Evolutionary conservation across 2,888 invertebrate genomes (phyloP).

Genomic region (Dastarcus helophoroides): DNA sequence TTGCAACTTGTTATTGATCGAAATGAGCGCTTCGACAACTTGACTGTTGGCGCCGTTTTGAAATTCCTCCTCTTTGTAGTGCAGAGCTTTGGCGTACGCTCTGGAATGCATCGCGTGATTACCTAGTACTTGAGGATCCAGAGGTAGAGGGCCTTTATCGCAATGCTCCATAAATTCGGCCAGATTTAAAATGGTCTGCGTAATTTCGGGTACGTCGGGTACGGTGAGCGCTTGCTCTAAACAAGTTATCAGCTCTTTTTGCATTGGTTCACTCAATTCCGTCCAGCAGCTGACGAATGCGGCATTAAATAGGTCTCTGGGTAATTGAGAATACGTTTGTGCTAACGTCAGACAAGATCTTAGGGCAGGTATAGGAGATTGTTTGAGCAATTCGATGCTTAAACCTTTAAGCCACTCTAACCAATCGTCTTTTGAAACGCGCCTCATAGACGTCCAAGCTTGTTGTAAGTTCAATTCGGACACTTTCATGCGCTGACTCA

Average conservation of each 20-base stretch:
- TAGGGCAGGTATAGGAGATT: slow-evolving; percentile 90
- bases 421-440: slow-evolving; percentile 98
- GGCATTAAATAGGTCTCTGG: slow-evolving; percentile 94
- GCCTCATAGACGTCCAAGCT: slow-evolving; percentile 83
- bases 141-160: slow-evolving; percentile 87
- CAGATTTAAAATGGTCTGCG: slow-evolving; percentile 90
- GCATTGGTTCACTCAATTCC: slow-evolving; percentile 70
- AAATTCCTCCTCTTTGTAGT: slow-evolving; percentile 92
- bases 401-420: slow-evolving; percentile 89
- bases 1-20: slow-evolving; percentile 95
- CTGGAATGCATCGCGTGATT: slow-evolving; percentile 87
- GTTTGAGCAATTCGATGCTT: slow-evolving; percentile 86
- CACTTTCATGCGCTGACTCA: slow-evolving; percentile 68
- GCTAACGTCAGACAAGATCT: slow-evolving; percentile 84
- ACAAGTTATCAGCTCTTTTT: slow-evolving; percentile 64
- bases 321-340: slow-evolving; percentile 89
- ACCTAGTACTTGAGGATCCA: slow-evolving; percentile 78
- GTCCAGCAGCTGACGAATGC: slow-evolving; percentile 99
- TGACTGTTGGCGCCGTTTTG: slow-evolving; percentile 69
- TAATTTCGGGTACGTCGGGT: slow-evolving; percentile 90
- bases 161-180: slow-evolving; percentile 99
- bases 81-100: slow-evolving; percentile 70
- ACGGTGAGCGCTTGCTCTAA: slow-evolving; percentile 83
- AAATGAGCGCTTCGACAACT: slow-evolving; percentile 87
- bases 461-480: slow-evolving; percentile 74